Evolutionary conservation across 2,888 invertebrate species (phyloP).

Genomic region (Lathronympha strigana): DNA sequence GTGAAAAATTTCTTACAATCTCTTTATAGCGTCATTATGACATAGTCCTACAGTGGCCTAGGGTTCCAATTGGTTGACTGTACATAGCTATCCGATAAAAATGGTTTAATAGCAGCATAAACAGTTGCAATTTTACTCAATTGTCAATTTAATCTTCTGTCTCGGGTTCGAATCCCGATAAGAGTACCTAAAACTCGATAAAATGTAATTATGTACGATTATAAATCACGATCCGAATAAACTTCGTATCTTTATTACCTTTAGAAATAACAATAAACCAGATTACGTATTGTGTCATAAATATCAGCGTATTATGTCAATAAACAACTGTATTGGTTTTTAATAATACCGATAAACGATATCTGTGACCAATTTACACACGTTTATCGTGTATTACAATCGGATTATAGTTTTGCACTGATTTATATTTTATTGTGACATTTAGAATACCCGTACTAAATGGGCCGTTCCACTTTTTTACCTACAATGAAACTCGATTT

Average conservation of each 20-base stretch:
- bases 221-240: neutral
- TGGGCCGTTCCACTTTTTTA: no score
- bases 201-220: no score
- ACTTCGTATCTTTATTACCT: neutral
- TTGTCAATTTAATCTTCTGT: no score
- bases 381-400: constrained; percentile 17
- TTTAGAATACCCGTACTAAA: neutral
- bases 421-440: constrained; percentile 14
- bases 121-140: no score
- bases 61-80: no score
- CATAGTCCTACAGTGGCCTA: no score
- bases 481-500: no score
- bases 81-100: no score
- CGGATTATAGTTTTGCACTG: constrained; percentile 13
- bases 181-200: no score
- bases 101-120: no score
- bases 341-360: constrained; percentile 14
- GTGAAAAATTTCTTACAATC: no score
- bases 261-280: neutral
- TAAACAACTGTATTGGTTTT: constrained; percentile 18
- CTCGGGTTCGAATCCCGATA: neutral
- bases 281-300: constrained; percentile 5
- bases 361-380: constrained; percentile 7
- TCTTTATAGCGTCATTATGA: no score
- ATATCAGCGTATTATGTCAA: constrained; percentile 21